Evolutionary conservation across 1,140 invertebrate genomes (phyloP).

Genomic region (Octopus sinensis): DNA sequence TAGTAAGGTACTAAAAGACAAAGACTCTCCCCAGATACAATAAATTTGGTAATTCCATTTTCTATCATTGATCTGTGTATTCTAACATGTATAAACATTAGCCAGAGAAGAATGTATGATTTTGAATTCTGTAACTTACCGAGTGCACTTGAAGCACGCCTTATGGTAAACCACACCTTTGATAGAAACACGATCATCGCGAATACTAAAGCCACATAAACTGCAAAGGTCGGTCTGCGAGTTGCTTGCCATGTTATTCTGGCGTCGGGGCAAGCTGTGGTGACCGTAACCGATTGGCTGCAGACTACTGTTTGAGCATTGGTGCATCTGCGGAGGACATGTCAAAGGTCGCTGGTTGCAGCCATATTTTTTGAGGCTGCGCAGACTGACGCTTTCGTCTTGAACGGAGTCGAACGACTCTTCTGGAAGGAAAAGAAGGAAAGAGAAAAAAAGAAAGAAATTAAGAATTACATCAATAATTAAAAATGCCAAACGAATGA

Average conservation of each 20-base stretch:
- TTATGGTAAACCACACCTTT: slow-evolving; percentile 11
- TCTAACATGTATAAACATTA: too few species aligned
- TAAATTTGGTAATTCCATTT: too few species aligned
- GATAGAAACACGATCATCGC: not conserved
- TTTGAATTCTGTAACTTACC: not conserved
- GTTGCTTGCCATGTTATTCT: not conserved
- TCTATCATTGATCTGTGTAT: too few species aligned
- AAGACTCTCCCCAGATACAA: too few species aligned
- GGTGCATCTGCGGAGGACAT: slow-evolving; percentile 4
- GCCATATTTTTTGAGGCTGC: slow-evolving; percentile 1
- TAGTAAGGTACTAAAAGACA: too few species aligned
- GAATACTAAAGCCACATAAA: slow-evolving; percentile 1
- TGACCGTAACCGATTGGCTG: not conserved
- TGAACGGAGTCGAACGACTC: not conserved
- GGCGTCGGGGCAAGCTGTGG: not conserved
- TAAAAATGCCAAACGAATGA: not conserved
- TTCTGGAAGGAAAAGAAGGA: not conserved
- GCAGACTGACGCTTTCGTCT: not conserved
- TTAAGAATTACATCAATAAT: not conserved
- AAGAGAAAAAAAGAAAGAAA: not conserved
- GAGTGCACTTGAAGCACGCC: slow-evolving; percentile 1
- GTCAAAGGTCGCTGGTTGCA: slow-evolving; percentile 1
- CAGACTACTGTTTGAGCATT: not conserved
- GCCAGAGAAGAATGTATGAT: too few species aligned
- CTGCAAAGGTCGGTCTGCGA: not conserved